Base-by-base conservation (phyloP, 2,888 invertebrate genomes). In the Cataglyphis albicans region DNA sequence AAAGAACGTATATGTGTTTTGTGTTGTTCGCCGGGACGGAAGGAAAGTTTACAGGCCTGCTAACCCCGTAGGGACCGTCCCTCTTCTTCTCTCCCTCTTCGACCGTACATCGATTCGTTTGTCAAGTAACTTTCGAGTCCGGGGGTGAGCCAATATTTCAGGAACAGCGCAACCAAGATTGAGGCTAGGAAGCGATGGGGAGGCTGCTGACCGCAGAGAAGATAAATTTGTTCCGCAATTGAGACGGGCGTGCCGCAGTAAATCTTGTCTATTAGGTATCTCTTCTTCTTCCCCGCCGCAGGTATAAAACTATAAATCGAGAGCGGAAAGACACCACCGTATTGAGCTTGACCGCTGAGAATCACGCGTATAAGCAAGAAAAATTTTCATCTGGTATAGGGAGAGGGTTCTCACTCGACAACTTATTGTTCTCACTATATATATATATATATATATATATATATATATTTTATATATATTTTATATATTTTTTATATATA, bases 211-310 rank as follows among this genome's bases (percentile, higher is more conserved):
- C 92, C 91, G 90, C 92, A 91, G 91, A 88, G 89, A 91, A 94
- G 94, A 94, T 94, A 94, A 94, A 94, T 94, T 94, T 93, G 93
- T 93, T 92, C 93, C 91, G 92, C 94, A 93, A 94, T 94, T 93
- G 94, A 93, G 93, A 91, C 93, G 91, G 93, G 92, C 93, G 91
- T 91, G 91, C 90, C 87, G 91, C 91, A 89, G 93, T 93, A 93
- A 93, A 93, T 93, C 93, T 92, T 93, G 90, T 92, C 93, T 92
- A 93, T 93, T 93, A 93, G 93, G 89, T 92, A 89, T 91, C 91
- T 92, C 90, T 90, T 91, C 90, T 90, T 90, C 90, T 88, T 81
- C 88, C 84, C 87, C 81, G 84, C 88, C 89, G 84, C 92, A 91
- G 91, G 92, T 92, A 91, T 92, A 92, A 91, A 91, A 90, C 91